Base-by-base conservation (phyloP, 2,113 vertebrate genomes). In the Hyla sarda region DNA sequence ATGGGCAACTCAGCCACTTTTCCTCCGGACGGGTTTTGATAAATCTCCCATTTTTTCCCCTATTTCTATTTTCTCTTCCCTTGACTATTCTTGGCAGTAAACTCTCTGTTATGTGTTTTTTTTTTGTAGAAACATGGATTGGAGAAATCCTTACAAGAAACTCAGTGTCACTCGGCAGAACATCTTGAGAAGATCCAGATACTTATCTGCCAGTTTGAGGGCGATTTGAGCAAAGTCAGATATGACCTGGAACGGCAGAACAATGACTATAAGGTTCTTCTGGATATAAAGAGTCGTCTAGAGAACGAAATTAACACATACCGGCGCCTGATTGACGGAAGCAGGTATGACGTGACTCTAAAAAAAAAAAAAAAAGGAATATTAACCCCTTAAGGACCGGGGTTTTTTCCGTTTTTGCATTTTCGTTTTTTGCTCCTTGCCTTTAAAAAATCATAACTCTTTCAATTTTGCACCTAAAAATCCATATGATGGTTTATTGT, bases 301-400 rank as follows among this genome's bases (percentile, higher is more conserved):
- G 98, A 99, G 94, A 97, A 96, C 13, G 98, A 99, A 92, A 99
- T 99, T 4, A 93, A 96, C 62, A 97, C 96, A 2, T 99, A 99
- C 93, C 95, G 96, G 87, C 93, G 94, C 88, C 96, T 99, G 78
- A 94, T 99, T 88, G 98, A 99, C 0, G 97, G 98, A 2, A 95
- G 94, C 0, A 90, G 93, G 97, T 99, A 92, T 94, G 94, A 81
- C 19, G 6, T 13, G 80, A 54, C 54, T 25, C 81, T 25, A 30
- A n/a, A 41, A 3, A 41, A 8, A 8, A 3, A 41, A 41, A 17
- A 16, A 30, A 41, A 1, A 17, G 13, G 16, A 76, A 76, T 5
- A 76, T 50, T n/a, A 52, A 7, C n/a, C n/a, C n/a, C n/a, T n/a
- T n/a, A n/a, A n/a, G n/a, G n/a, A n/a, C n/a, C n/a, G n/a, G n/a